Percentiles rank a stretch among this genome's conserved stretches.
phyloP scores from a whole-genome alignment of 2,113 vertebrate genomes.

The Cichladusa arquata region DNA sequence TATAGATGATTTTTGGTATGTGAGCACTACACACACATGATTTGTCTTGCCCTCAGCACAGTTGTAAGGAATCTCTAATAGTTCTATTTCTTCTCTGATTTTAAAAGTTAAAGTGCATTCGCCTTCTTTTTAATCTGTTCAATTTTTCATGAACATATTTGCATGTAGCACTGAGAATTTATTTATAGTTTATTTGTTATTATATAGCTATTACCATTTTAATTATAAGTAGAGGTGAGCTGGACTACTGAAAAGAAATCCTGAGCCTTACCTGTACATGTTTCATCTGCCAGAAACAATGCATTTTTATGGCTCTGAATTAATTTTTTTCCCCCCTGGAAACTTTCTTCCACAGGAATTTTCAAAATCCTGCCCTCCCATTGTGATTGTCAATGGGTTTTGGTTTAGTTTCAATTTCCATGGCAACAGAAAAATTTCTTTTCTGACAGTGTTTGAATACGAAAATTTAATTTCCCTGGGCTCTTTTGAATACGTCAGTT shows the following conservation, averaged over 20 bases:
- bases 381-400: neutral
- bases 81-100: neutral
- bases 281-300: neutral
- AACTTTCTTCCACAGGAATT: neutral
- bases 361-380: conserved; percentile 28
- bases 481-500: neutral
- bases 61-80: neutral
- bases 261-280: neutral
- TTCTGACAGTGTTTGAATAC: neutral
- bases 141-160: neutral
- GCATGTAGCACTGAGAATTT: neutral
- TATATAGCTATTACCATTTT: neutral
- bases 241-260: neutral
- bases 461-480: neutral
- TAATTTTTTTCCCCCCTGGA: rapidly evolving
- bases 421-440: neutral
- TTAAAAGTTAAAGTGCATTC: neutral
- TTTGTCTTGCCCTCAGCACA: neutral
- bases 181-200: neutral
- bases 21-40: neutral
- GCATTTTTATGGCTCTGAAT: neutral
- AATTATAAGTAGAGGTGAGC: neutral
- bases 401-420: conserved; percentile 22
- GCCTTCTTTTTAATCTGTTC: neutral
- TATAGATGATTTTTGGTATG: neutral